These are phyloP conservation scores for Caerostris extrusa DNA, from an alignment of 1,140 invertebrate genomes.

Conservation along the genomic window DNA sequence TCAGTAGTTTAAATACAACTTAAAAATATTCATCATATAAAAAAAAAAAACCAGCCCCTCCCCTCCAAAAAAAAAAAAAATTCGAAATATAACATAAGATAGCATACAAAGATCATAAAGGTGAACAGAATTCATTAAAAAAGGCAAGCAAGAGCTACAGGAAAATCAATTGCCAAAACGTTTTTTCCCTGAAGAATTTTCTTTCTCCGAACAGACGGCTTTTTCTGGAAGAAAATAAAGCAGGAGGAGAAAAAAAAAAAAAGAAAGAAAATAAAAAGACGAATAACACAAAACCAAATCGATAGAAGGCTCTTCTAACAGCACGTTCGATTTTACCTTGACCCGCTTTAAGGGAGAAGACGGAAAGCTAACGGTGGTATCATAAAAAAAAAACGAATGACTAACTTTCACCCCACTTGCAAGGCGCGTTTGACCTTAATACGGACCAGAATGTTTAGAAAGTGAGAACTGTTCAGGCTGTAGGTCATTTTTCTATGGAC, in stretches of 20 bases:
- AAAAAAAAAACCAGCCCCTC: too few species aligned
- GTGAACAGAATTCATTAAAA: background rate
- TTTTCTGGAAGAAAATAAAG: constrained; percentile 36
- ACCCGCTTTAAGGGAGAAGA: constrained; percentile 4
- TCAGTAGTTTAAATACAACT: too few species aligned
- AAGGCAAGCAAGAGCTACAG: background rate
- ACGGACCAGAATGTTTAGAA: background rate
- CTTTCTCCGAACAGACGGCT: background rate
- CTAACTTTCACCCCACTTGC: constrained; percentile 39
- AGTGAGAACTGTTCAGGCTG: background rate
- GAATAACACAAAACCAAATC: background rate
- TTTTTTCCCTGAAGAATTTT: background rate
- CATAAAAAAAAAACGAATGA: constrained; percentile 27
- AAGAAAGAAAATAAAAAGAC: background rate
- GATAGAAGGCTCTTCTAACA: background rate
- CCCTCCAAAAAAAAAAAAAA: too few species aligned
- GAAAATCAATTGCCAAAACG: constrained; percentile 16
- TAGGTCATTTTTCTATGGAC: constrained; percentile 16
- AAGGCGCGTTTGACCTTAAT: background rate
- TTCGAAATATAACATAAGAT: too few species aligned
- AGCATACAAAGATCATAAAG: background rate
- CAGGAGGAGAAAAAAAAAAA: background rate
- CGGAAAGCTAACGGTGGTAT: constrained; percentile 32
- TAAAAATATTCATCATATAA: too few species aligned
- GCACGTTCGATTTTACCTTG: constrained; percentile 41